phyloP scores from a whole-genome alignment of 2,113 vertebrate species.

The Girardinichthys multiradiatus region DNA sequence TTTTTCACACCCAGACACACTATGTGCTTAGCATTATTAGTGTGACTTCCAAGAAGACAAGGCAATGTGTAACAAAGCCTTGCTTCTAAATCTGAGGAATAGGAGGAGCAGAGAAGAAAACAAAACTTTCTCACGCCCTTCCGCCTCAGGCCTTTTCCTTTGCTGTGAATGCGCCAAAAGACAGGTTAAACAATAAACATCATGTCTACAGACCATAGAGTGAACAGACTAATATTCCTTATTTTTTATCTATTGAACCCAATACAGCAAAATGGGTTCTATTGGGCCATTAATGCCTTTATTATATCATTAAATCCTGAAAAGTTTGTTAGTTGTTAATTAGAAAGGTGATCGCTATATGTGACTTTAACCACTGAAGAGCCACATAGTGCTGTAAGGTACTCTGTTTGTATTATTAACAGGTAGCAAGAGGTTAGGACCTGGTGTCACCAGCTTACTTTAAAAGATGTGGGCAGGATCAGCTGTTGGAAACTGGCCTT shows the following conservation, averaged over 20 bases:
- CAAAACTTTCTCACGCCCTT: conserved; percentile 23
- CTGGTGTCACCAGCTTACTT: conserved; percentile 15
- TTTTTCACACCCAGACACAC: conserved; percentile 16
- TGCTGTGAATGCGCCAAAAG: conserved; percentile 35
- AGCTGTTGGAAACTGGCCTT: neutral
- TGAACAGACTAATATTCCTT: conserved; percentile 5
- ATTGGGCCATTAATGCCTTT: neutral
- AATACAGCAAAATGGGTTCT: conserved; percentile 7
- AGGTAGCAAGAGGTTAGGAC: conserved; percentile 12
- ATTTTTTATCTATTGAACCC: neutral
- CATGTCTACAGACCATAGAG: neutral
- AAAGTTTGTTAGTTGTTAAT: neutral
- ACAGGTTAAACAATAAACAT: conserved; percentile 40
- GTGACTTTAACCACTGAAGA: conserved; percentile 33
- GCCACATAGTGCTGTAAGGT: conserved; percentile 17
- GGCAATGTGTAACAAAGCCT: neutral
- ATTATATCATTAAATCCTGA: conserved; percentile 5
- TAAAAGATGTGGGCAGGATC: neutral
- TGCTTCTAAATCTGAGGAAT: conserved; percentile 6
- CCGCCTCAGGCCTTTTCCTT: conserved; percentile 5
- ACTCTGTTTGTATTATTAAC: conserved; percentile 53
- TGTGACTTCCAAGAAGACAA: neutral
- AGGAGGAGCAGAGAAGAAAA: conserved; percentile 15
- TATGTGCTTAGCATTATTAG: conserved; percentile 2
- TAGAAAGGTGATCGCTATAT: conserved; percentile 7